phyloP scores from a whole-genome alignment of 2,888 invertebrate species.

The Taenaris catops region DNA sequence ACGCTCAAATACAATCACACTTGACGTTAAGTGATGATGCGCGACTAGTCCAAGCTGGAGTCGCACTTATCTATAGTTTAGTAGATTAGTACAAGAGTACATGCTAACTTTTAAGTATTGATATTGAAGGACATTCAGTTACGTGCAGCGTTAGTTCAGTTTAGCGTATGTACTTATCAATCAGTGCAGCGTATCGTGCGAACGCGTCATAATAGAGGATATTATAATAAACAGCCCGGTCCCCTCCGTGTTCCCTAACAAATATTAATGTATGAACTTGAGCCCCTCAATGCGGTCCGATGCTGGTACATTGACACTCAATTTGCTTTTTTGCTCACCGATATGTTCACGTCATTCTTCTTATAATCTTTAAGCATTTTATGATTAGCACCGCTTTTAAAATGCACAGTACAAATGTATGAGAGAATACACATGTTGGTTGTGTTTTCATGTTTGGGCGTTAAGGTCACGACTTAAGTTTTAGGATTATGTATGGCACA shows the following conservation, averaged over 20 bases:
- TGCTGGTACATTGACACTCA: conserved; percentile 77
- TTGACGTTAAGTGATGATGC: no score
- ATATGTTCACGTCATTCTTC: conserved; percentile 20
- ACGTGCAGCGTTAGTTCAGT: conserved; percentile 3
- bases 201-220: conserved; percentile 77
- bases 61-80: no score
- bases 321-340: conserved; percentile 51
- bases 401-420: no score
- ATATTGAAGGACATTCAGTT: no score
- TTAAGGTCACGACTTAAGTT: no score
- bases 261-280: conserved; percentile 77
- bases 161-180: conserved; percentile 41
- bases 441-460: no score
- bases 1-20: no score
- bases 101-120: no score
- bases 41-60: no score
- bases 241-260: conserved; percentile 71
- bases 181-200: conserved; percentile 64
- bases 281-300: conserved; percentile 56
- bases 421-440: no score
- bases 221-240: conserved; percentile 76
- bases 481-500: no score
- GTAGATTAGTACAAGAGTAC: no score
- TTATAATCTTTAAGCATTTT: conserved; percentile 15
- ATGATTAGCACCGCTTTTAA: conserved; percentile 16